Evolutionary conservation across 2,888 invertebrate species (phyloP), one percentile per base, ranked within the genome.

Genomic region (Apodemia duryi): DNA sequence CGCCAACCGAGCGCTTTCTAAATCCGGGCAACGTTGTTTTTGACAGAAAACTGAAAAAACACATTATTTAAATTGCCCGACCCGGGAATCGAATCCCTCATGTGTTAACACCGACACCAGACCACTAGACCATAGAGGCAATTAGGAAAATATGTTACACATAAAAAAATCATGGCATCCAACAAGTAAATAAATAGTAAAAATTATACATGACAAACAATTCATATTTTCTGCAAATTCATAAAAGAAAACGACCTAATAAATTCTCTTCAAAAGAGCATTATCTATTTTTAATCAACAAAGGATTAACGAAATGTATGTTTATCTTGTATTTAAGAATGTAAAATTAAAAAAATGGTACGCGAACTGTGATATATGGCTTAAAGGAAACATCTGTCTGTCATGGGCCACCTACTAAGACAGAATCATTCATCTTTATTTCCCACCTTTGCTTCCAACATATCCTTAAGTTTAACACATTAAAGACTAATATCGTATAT

Each of bases 391-490:
- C 85, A 84, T 84, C 87, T 86, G 87, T 86, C 86, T 83, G 83
- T 88, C 89, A 88, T 77, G 80, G 86, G 85, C 88, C 88, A 88
- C 87, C 88, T 84, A 86, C 80, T 74, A 78, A 81, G 87, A 84
- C 84, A 83, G 76, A 71, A 78, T 81, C 85, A 88, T 90, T 88
- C 87, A 86, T 89, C 88, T 88, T 88, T 88, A 89, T 87, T 76
- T 65, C 28, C 61, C 29, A 43, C 11, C 38, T 49, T 21, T 46
- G 60, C 61, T n/a, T 46, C 6, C 10, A 7, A 29, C 5, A 35
- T 64, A 32, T 35, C 43, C 54, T 29, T 64, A 54, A 68, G 61
- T 0, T 0, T 5, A 4, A 0, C 0, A 10, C 0, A 2, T 63
- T 73, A 78, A 67, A 68, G 73, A 68, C 13, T 38, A 72, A 63